phyloP scores from a whole-genome alignment of 2,113 vertebrate species.

The Ceuthmochares aereus region DNA sequence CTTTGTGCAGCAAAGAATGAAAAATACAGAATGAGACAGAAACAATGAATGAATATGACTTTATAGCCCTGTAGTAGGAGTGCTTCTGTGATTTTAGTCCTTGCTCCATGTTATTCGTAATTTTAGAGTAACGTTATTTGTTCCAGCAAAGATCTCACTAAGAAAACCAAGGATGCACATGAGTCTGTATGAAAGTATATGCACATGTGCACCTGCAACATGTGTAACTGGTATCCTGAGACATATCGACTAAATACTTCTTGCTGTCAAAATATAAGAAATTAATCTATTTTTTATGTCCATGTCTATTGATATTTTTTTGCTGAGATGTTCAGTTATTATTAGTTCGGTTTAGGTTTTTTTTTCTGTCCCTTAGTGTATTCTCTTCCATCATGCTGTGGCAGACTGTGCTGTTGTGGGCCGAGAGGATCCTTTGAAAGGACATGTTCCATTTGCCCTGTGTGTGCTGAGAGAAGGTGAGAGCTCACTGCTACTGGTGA shows the following conservation, averaged over 20 bases:
- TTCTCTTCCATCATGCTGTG: slow-evolving; percentile 85
- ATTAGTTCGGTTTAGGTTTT: not conserved
- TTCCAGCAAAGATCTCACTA: not conserved
- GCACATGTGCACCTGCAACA: not conserved
- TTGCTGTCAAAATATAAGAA: not conserved
- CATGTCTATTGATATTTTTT: not conserved
- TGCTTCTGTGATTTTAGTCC: not conserved
- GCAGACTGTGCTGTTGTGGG: slow-evolving; percentile 96
- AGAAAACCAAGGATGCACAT: fast-evolving
- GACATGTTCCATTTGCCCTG: slow-evolving; percentile 89
- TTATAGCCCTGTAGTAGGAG: not conserved
- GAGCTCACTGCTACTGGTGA: not conserved
- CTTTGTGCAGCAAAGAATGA: not conserved
- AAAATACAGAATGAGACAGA: not conserved
- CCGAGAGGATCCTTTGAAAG: slow-evolving; percentile 91
- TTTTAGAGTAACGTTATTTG: not conserved
- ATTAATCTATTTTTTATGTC: not conserved
- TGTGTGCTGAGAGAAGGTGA: slow-evolving; percentile 91
- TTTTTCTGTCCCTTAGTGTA: slow-evolving; percentile 74
- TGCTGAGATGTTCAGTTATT: not conserved
- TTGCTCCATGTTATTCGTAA: not conserved
- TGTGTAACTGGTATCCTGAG: not conserved
- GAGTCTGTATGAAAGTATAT: not conserved
- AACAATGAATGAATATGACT: not conserved
- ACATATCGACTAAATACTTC: not conserved